Conservation (phyloP, 2,113 vertebrate genomes). For the Neogobius melanostomus region DNA sequence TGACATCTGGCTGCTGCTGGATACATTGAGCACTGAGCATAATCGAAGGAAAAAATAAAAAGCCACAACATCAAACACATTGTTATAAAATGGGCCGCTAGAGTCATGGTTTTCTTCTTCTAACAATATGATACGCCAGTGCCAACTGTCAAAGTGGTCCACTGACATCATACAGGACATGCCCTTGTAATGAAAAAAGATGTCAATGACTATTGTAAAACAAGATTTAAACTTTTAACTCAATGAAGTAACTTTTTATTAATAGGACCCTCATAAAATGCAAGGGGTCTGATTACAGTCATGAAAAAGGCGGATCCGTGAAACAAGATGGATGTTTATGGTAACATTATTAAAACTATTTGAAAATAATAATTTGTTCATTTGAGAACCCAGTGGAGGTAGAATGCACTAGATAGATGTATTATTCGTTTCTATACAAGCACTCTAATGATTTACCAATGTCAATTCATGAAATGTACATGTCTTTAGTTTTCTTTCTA, state of each 20-base stretch:
- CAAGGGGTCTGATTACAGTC: too few species aligned
- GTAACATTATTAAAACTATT: too few species aligned
- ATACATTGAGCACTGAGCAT: conserved; percentile 50
- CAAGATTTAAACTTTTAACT: not conserved
- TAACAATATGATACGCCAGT: conserved; percentile 43
- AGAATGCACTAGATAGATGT: too few species aligned
- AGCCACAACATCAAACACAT: conserved; percentile 54
- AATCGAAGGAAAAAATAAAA: conserved; percentile 68
- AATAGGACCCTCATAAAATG: not conserved
- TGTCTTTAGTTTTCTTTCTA: too few species aligned
- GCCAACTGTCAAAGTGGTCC: conserved; percentile 25
- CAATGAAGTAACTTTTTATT: not conserved
- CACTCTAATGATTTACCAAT: too few species aligned
- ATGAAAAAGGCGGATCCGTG: too few species aligned
- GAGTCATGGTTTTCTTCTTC: conserved; percentile 43
- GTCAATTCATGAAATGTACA: too few species aligned
- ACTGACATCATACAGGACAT: conserved; percentile 11
- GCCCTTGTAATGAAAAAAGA: conserved; percentile 5
- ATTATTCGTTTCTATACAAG: too few species aligned
- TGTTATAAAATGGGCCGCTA: conserved; percentile 45
- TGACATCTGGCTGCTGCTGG: conserved; percentile 68
- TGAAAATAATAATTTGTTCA: too few species aligned
- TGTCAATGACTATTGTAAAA: not conserved
- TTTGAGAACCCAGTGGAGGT: too few species aligned
- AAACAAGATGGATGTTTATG: too few species aligned